Base-by-base conservation (phyloP, 2,888 invertebrate genomes). In the Heliconius aoede region DNA sequence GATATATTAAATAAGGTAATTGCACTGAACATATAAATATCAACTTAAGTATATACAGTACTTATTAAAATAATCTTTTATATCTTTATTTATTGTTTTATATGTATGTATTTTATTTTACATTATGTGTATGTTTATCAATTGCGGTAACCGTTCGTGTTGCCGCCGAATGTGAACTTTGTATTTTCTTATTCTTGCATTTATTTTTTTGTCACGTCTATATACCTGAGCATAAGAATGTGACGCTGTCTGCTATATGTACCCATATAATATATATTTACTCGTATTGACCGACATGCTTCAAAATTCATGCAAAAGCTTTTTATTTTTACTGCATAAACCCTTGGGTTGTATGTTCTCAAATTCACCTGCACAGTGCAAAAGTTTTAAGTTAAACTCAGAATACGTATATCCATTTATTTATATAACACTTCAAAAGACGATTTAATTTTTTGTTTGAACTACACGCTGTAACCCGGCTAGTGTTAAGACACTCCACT, bases 281-380 rank as follows among this genome's bases (percentile, higher is more conserved):
- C n/a, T n/a, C n/a, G 28, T 78, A 77, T 73, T 62, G 69, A 80
- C 78, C 80, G 80, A 83, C 84, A 83, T 83, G 81, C 75, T 80
- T 80, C 74, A 80, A 82, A 80, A 82, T 84, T 84, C 82, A 84
- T 84, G 85, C 85, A 80, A 79, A 78, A 83, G 78, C 78, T 86
- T 89, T 89, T 85, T 46, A 46, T 46, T 87, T 90, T 88, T 89
- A 89, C 88, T 87, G 84, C 86, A 76, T 55, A 73, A 51, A 73
- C 74, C 77, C 46, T 46, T 21, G 46, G 46, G 46, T 46, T 21
- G 18, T 46, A 46, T 46, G 46, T 18, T 46, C 46, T 21, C 46
- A 46, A 46, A 18, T 21, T 21, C 46, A 21, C 46, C 46, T 46
- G 46, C 46, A 46, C 3, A 46, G 36, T 18, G 21, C 36, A 7